Evolutionary conservation across 2,797 vertebrate species (phyloP), one percentile per base, ranked within the genome.

Genomic region (Ambastaia sidthimunki): DNA sequence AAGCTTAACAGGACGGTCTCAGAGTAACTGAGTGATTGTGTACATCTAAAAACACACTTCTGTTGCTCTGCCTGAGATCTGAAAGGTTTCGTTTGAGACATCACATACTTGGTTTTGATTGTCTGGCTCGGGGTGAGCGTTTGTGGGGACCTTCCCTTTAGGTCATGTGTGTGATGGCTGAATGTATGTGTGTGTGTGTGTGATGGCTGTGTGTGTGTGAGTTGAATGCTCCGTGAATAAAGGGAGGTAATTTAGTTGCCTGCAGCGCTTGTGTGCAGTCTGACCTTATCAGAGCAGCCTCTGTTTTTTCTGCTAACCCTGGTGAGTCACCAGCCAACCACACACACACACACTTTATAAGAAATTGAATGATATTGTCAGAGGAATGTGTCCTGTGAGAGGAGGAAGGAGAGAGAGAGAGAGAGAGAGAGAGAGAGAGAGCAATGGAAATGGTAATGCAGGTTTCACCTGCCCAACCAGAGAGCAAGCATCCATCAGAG

Each of bases 261-360:
- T 84, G 88, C 85, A 83, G 90, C 85, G 72, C 86, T 85, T 73
- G 87, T 91, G 87, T 88, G 87, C 89, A 86, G 63, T 77, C 89
- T 93, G 93, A 93, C 92, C 92, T 94, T 93, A 92, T 93, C 91
- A 93, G 48, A 71, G 50, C 84, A 85, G 44, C 25, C 86, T 86
- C 87, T 87, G 90, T 89, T 87, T 74, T 77, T 69, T 80, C 88
- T 13, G 75, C 87, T 86, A 85, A 85, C 87, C 80, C 84, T 72
- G 76, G 86, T 89, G 88, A 92, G 87, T 89, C 91, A 90, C 86
- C 83, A 66, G 48, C 82, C 57, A 48, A n/a, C n/a, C 50, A 74
- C 82, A 74, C 80, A 57, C 83, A 31, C 19, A 37, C 74, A 19
- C 71, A 44, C 71, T 48, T 71, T 65, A 37, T 12, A 10, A 31